phyloP scores from a whole-genome alignment of 2,113 vertebrate species.

The Sander vitreus region DNA sequence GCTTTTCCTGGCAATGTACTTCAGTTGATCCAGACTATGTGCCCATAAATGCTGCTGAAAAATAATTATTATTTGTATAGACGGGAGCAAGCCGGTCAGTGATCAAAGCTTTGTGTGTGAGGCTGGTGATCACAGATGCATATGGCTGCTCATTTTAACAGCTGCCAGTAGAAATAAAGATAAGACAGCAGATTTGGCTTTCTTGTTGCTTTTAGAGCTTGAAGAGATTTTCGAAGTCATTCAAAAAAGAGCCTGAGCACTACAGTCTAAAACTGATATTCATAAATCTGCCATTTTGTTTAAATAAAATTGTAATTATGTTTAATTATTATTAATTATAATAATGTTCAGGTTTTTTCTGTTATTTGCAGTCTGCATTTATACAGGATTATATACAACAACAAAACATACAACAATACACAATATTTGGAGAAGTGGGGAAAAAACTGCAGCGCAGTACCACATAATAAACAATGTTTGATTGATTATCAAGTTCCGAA shows the following conservation, averaged over 20 bases:
- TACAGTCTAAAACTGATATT: neutral
- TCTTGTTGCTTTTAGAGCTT: neutral
- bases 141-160: conserved; percentile 6
- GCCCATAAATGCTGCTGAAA: conserved; percentile 47
- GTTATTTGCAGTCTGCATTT: neutral
- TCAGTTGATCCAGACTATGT: neutral
- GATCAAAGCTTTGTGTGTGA: conserved; percentile 51
- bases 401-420: too few species aligned
- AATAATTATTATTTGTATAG: conserved; percentile 38
- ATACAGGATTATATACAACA: neutral
- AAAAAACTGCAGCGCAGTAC: neutral
- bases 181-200: neutral
- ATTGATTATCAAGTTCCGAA: neutral
- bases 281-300: too few species aligned
- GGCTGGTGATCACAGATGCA: conserved; percentile 41
- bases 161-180: conserved; percentile 19
- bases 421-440: neutral
- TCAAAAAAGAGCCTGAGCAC: neutral
- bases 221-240: conserved; percentile 1
- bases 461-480: neutral
- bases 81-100: conserved; percentile 7
- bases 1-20: too few species aligned
- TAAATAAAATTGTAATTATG: too few species aligned
- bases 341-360: too few species aligned
- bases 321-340: too few species aligned